phyloP scores from a whole-genome alignment of 1,140 invertebrate genomes.

The Pissodes strobi region DNA sequence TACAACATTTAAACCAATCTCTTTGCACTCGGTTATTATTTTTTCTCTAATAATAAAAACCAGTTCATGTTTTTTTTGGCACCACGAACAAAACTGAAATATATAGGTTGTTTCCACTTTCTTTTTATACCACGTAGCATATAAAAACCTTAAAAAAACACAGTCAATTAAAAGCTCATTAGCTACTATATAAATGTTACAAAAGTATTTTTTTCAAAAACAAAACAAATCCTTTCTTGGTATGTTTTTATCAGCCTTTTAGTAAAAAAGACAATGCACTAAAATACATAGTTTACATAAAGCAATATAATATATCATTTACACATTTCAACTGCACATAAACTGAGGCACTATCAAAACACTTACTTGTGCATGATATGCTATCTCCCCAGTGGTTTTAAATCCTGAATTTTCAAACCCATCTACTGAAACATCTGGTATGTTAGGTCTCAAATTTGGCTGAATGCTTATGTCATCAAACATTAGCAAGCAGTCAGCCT shows the following conservation, averaged over 20 bases:
- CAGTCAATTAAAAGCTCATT: no score
- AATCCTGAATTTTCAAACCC: constrained; percentile 29
- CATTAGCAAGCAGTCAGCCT: no score
- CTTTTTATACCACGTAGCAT: constrained; percentile 13
- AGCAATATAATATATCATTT: no score
- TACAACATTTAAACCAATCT: constrained; percentile 26
- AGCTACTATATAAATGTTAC: no score
- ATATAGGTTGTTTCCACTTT: constrained; percentile 11
- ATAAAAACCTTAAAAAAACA: constrained; percentile 23
- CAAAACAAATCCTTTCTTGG: no score
- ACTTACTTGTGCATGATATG: no score
- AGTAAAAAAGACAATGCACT: no score
- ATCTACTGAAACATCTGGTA: neutral
- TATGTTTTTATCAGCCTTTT: no score
- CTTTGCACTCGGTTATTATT: constrained; percentile 12
- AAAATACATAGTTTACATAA: no score
- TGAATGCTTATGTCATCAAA: constrained; percentile 18
- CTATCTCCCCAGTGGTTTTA: no score
- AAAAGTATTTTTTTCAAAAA: no score
- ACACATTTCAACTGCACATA: constrained; percentile 6
- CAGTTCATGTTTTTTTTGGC: neutral
- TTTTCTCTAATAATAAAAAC: neutral
- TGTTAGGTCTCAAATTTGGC: no score
- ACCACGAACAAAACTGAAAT: constrained; percentile 9
- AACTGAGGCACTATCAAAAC: neutral